Evolutionary conservation across 2,888 invertebrate species (phyloP), one percentile per base, ranked within the genome.

Genomic region (Epinotia demarniana): DNA sequence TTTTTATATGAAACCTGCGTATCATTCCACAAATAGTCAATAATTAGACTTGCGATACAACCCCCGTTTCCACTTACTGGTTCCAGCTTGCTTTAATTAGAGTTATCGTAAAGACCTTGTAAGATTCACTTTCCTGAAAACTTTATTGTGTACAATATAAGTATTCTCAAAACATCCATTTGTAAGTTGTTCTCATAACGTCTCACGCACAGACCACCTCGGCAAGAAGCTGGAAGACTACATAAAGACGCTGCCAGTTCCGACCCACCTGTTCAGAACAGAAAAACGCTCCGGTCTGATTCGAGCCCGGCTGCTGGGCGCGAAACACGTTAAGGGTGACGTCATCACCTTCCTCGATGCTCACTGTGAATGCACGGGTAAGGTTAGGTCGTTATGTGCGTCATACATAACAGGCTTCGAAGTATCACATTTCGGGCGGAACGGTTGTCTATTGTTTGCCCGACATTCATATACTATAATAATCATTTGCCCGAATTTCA

Each of bases 281-380:
- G 97, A 97, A 83, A 97, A 97, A 87, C 96, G 99, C 80, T 99
- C 99, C 6, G 99, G 99, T 39, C 95, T 99, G 77, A 99, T 99
- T 85, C 95, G 99, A 81, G 99, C 99, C 5, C 95, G 99, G 80
- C 95, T 99, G 77, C 94, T 98, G 82, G 99, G 99, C 79, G 99
- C 99, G 66, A 97, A 97, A 87, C 97, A 98, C 87, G 98, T 98
- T 9, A 96, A 96, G 83, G 99, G 99, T 76, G 96, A 98, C 90
- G 97, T 98, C 71, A 97, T 99, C 82, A 99, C 99, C 16, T 99
- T 99, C 94, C 94, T 99, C 75, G 99, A 99, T 89, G 99, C 99
- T 2, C 99, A 99, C 90, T 99, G 99, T 90, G 99, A 99, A 90
- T 99, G 99, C 86, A 95, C 95, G 81, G 94, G 94, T 94, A 85